Percentiles rank a stretch among this genome's conserved stretches.
These are phyloP conservation scores for Nomada ferruginata DNA, from an alignment of 2,888 invertebrate genomes.

Conservation along the genomic window DNA sequence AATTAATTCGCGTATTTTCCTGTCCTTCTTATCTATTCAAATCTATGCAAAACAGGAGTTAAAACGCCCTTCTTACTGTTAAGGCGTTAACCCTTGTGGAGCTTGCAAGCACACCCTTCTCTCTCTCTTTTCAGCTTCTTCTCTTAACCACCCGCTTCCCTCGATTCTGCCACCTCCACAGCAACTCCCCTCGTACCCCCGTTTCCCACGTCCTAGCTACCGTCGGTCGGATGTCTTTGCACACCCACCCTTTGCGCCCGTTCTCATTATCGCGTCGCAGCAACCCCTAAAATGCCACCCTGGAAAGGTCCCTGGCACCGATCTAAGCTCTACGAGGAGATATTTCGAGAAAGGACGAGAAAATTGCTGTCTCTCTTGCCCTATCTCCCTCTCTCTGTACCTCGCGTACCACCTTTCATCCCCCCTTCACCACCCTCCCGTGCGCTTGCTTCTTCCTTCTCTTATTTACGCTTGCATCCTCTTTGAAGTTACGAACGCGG, in stretches of 20 bases:
- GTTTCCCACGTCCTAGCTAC: conserved; percentile 71
- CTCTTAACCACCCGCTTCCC: conserved; percentile 50
- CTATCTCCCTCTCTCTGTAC: conserved; percentile 14
- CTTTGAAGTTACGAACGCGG: conserved; percentile 65
- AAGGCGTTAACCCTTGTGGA: conserved; percentile 80
- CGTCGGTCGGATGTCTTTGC: conserved; percentile 81
- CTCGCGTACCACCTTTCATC: conserved; percentile 18
- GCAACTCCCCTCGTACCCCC: conserved; percentile 49
- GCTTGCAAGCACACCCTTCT: conserved; percentile 57
- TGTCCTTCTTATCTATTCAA: conserved; percentile 83
- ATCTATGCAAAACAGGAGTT: conserved; percentile 84
- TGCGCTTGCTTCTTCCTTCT: conserved; percentile 33
- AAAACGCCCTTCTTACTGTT: conserved; percentile 79
- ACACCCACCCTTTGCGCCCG: conserved; percentile 80
- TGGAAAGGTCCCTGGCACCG: conserved; percentile 79
- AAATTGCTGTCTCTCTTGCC: conserved; percentile 69
- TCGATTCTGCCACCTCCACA: conserved; percentile 55
- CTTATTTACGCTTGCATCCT: conserved; percentile 61
- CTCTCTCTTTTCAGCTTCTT: conserved; percentile 59
- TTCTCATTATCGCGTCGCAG: conserved; percentile 83
- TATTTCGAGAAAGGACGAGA: conserved; percentile 74
- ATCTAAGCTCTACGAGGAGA: conserved; percentile 74
- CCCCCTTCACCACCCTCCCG: neutral
- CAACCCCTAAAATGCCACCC: conserved; percentile 82
- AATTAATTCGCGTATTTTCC: conserved; percentile 83